Evolutionary conservation across 2,888 invertebrate species (phyloP), one percentile per base, ranked within the genome.

Genomic region (Tipula confusa): DNA sequence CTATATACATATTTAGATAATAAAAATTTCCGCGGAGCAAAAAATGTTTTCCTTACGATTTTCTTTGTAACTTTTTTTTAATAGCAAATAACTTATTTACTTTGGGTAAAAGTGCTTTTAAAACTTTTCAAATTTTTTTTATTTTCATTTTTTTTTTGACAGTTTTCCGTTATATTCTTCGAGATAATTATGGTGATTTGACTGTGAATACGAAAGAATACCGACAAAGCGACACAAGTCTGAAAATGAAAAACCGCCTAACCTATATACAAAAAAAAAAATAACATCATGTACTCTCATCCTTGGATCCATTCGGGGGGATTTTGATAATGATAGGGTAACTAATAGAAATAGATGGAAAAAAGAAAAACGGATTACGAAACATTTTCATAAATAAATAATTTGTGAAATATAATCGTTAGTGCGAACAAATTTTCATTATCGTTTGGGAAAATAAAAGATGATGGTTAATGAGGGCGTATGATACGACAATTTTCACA

Each of bases 71-170:
- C 29, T 80, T 80, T 80, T 15, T 29, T 80, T 80, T 15, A n/a
- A n/a, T n/a, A n/a, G 4, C 31, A 29, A 29, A 80, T 29, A 80
- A 80, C 80, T 80, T 80, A 80, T 80, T 80, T 80, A 80, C 80
- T 80, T 80, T 80, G 80, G 29, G 80, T 80, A 80, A 80, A 80
- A 80, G 80, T 80, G 80, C 80, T 80, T 80, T 80, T 80, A 80
- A 80, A 80, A 80, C 80, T 80, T 80, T 80, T 48, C 9, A 4
- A 1, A 18, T 18, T 48, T 24, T 64, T 64, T 64, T 11, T 33
- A 11, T 33, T 33, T 33, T 33, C 4, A 9, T 33, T 64, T 64
- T 24, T 64, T 24, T 64, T 64, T 24, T 64, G 64, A n/a, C n/a
- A n/a, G n/a, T n/a, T n/a, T n/a, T n/a, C n/a, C n/a, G n/a, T n/a